Evolutionary conservation across 2,113 vertebrate species (phyloP).

Genomic region (Pipa parva): DNA sequence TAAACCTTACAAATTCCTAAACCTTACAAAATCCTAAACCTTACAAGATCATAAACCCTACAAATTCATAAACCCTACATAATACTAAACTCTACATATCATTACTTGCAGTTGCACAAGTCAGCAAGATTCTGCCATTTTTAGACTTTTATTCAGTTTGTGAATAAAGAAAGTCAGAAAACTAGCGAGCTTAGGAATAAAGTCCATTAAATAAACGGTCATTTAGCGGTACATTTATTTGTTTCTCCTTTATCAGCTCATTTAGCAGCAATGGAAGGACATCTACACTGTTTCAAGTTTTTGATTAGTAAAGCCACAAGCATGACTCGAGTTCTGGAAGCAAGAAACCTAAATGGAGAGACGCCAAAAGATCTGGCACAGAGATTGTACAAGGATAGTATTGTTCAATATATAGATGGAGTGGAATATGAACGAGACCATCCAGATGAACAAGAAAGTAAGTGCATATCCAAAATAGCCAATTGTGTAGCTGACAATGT

Average conservation of each 20-base stretch:
- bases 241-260: slow-evolving; percentile 56
- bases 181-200: too few species aligned
- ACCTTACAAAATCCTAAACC: too few species aligned
- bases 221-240: background rate
- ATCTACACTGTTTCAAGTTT: slow-evolving; percentile 72
- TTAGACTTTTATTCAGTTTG: too few species aligned
- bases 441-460: slow-evolving; percentile 57
- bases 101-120: too few species aligned
- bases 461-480: slow-evolving; percentile 42
- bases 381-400: slow-evolving; percentile 64
- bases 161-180: too few species aligned
- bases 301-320: slow-evolving; percentile 60
- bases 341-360: slow-evolving; percentile 69
- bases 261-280: slow-evolving; percentile 69
- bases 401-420: slow-evolving; percentile 60
- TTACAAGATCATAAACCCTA: too few species aligned
- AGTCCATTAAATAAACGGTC: too few species aligned
- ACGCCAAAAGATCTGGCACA: slow-evolving; percentile 67
- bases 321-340: slow-evolving; percentile 51
- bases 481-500: too few species aligned
- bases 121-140: too few species aligned
- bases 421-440: slow-evolving; percentile 50
- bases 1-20: too few species aligned
- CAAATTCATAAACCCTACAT: too few species aligned
- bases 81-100: too few species aligned